These are phyloP conservation scores for Hydriomena furcata DNA, from an alignment of 2,888 invertebrate species.

Conservation along the genomic window DNA sequence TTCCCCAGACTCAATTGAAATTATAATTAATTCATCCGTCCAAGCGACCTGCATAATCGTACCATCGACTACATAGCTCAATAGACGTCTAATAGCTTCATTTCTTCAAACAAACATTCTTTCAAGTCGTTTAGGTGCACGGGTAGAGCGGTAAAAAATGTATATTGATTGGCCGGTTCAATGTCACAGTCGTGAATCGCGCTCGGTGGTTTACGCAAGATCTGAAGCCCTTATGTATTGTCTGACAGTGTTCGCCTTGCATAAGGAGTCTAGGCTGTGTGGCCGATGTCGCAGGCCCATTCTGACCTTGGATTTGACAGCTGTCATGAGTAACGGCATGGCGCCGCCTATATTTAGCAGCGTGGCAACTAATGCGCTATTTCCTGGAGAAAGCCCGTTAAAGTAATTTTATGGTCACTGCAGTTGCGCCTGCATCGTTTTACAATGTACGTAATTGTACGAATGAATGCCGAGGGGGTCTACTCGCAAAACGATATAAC, in stretches of 20 bases:
- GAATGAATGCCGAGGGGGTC: conserved; percentile 1
- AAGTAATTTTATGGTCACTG: conserved; percentile 19
- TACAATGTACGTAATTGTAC: conserved; percentile 14
- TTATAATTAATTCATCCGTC: conserved; percentile 3
- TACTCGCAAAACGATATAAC: too few species aligned
- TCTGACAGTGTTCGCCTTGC: too few species aligned
- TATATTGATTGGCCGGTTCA: too few species aligned
- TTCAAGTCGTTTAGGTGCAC: too few species aligned
- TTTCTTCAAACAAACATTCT: too few species aligned
- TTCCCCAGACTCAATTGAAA: not conserved
- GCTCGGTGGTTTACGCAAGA: too few species aligned
- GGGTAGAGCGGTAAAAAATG: too few species aligned
- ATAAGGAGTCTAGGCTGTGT: too few species aligned
- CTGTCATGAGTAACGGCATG: conserved; percentile 29
- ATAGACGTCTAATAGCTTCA: too few species aligned
- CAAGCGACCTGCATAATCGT: not conserved
- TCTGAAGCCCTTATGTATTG: too few species aligned
- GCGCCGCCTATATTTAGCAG: conserved; percentile 38
- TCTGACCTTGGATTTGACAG: conserved; percentile 31
- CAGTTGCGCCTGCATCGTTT: conserved; percentile 6
- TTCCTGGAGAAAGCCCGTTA: conserved; percentile 36
- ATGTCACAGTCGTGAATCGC: too few species aligned
- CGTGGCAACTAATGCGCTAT: conserved; percentile 27
- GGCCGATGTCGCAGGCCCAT: not conserved
- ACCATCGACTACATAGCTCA: too few species aligned